These are phyloP conservation scores for Prinia subflava DNA, from an alignment of 2,113 vertebrate genomes.

Conservation along the genomic window DNA sequence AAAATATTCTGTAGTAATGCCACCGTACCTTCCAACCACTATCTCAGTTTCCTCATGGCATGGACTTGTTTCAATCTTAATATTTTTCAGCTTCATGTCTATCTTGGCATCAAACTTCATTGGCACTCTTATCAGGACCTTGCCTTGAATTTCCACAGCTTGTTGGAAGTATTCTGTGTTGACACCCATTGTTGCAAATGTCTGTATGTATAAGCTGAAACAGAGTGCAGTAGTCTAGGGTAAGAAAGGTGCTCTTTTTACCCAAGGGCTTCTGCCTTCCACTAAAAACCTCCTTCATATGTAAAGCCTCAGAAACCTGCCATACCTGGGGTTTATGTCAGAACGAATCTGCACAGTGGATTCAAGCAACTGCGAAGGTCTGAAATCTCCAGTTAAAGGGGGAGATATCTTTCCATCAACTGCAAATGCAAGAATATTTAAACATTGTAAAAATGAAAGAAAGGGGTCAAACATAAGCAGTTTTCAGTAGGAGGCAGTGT, in stretches of 20 bases:
- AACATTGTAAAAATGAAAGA: background rate
- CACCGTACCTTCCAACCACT: slow-evolving; percentile 53
- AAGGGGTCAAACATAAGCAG: background rate
- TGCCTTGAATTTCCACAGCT: slow-evolving; percentile 67
- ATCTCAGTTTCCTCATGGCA: slow-evolving; percentile 68
- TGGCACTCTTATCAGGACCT: slow-evolving; percentile 55
- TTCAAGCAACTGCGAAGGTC: slow-evolving; percentile 34
- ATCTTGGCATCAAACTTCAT: slow-evolving; percentile 71
- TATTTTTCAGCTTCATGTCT: slow-evolving; percentile 68
- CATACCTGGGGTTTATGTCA: slow-evolving; percentile 50
- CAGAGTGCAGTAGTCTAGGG: background rate
- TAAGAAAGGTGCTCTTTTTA: background rate
- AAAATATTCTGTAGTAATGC: background rate
- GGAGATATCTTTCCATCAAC: slow-evolving; percentile 47
- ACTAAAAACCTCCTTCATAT: background rate
- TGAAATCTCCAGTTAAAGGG: slow-evolving; percentile 28
- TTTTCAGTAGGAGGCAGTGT: background rate
- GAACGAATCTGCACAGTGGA: slow-evolving; percentile 30
- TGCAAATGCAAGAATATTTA: background rate
- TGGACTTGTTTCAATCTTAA: slow-evolving; percentile 76
- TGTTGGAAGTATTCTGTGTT: slow-evolving; percentile 80
- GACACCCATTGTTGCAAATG: slow-evolving; percentile 77
- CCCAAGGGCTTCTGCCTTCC: background rate
- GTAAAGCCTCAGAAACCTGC: background rate
- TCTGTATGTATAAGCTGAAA: slow-evolving; percentile 70